Percentiles rank a stretch among this genome's conserved stretches.
These are phyloP conservation scores for Drosophila yakuba DNA, from an alignment of 1,140 invertebrate genomes.

Conservation along the genomic window DNA sequence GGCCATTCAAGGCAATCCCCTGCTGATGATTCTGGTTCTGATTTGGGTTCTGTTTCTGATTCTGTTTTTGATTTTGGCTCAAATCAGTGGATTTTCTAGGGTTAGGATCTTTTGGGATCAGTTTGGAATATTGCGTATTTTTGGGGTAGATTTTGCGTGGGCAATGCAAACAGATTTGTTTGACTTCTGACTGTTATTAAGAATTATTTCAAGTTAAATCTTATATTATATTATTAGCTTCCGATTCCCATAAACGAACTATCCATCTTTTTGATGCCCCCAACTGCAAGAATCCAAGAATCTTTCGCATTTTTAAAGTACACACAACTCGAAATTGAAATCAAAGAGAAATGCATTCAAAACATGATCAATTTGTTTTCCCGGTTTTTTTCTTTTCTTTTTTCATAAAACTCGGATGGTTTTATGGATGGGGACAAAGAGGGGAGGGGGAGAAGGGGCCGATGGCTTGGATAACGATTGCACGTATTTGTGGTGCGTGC, in stretches of 20 bases:
- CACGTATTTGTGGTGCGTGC: constrained; percentile 74
- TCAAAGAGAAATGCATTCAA: constrained; percentile 49
- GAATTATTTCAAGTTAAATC: too few species aligned
- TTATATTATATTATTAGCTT: too few species aligned
- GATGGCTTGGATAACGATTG: constrained; percentile 28
- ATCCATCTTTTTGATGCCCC: neutral
- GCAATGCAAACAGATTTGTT: neutral
- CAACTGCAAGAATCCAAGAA: neutral
- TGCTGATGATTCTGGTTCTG: constrained; percentile 2
- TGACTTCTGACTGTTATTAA: too few species aligned
- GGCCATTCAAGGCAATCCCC: constrained; percentile 21
- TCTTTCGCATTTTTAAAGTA: constrained; percentile 19
- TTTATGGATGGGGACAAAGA: neutral
- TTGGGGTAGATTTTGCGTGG: neutral
- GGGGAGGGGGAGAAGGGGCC: neutral
- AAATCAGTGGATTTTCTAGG: neutral
- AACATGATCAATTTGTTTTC: constrained; percentile 43
- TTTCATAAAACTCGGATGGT: constrained; percentile 2
- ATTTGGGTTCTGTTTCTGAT: too few species aligned
- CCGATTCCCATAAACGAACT: too few species aligned
- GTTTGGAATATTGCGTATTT: neutral
- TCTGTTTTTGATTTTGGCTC: neutral
- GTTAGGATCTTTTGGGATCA: neutral
- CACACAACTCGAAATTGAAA: constrained; percentile 37
- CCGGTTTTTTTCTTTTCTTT: neutral